A percentile compares a stretch with the other conserved stretches of the same genome.
Evolutionary conservation across 2,797 vertebrate genomes (phyloP).

Genomic region (Pseudomugil gertrudae): DNA sequence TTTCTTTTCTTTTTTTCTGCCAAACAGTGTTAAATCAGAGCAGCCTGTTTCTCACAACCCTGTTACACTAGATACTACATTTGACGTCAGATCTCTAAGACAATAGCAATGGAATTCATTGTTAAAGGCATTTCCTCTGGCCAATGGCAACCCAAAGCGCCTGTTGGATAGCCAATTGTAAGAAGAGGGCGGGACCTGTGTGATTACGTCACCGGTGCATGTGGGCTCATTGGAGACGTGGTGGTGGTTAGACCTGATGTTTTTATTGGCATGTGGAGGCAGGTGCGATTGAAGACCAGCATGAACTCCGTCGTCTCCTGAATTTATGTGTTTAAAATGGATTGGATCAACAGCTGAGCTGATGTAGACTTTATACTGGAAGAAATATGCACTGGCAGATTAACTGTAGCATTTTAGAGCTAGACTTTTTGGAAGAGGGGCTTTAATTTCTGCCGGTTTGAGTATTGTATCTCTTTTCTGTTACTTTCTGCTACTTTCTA

Average conservation of each 20-base stretch:
- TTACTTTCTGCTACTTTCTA: not conserved
- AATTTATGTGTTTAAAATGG: constrained; percentile 1
- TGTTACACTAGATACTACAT: constrained; percentile 68
- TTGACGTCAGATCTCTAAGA: constrained; percentile 80
- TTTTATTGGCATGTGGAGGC: constrained; percentile 59
- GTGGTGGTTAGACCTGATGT: constrained; percentile 38
- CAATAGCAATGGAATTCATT: constrained; percentile 71
- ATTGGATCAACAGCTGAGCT: not conserved
- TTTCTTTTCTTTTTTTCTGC: not conserved
- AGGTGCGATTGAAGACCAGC: constrained; percentile 38
- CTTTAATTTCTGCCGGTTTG: not conserved
- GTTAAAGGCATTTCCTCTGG: constrained; percentile 42
- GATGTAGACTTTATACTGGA: not conserved
- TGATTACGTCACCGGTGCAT: constrained; percentile 72
- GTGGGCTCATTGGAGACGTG: constrained; percentile 72
- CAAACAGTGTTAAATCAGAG: constrained; percentile 7
- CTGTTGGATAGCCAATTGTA: constrained; percentile 69
- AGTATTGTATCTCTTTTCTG: not conserved
- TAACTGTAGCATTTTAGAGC: constrained; percentile 1
- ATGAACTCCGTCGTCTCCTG: constrained; percentile 6
- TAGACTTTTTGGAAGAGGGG: not conserved
- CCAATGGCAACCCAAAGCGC: constrained; percentile 69
- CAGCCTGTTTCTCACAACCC: constrained; percentile 36
- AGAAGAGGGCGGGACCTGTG: constrained; percentile 34
- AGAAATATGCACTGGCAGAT: constrained; percentile 10